Percentiles rank a stretch among this genome's conserved stretches.
Conservation (phyloP, 2,113 vertebrate species). For the Gobio gobio region DNA sequence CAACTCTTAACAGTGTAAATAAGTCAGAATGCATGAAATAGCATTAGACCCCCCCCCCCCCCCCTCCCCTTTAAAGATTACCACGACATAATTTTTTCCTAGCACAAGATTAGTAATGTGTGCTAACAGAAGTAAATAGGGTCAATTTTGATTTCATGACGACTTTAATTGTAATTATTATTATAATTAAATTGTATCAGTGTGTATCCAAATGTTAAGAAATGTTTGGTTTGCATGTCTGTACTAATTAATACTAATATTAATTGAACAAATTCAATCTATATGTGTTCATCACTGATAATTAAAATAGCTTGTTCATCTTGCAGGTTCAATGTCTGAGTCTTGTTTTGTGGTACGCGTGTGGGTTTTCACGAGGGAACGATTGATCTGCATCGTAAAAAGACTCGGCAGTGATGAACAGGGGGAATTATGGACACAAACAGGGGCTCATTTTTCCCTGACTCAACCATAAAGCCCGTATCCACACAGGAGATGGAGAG, state of each 20-base stretch:
- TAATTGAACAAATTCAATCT: not conserved
- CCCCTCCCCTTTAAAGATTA: too few relatives aligned
- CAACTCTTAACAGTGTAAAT: too few relatives aligned
- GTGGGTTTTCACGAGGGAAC: conserved; percentile 23
- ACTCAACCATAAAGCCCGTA: conserved; percentile 20
- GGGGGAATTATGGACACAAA: conserved; percentile 59
- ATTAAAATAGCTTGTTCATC: conserved; percentile 7
- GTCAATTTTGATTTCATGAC: too few relatives aligned
- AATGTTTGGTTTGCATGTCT: not conserved
- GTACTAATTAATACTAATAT: not conserved
- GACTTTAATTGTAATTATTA: not conserved
- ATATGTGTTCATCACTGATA: conserved; percentile 4
- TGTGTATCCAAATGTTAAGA: not conserved
- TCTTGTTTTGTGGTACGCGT: conserved; percentile 28
- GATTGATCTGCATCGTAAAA: conserved; percentile 31
- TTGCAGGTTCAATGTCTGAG: not conserved
- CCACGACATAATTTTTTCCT: too few relatives aligned
- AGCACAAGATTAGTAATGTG: too few relatives aligned
- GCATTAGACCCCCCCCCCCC: too few relatives aligned
- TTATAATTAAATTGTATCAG: not conserved
- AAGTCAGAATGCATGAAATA: too few relatives aligned
- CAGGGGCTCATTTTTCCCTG: conserved; percentile 41
- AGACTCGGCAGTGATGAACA: conserved; percentile 55
- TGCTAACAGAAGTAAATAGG: too few relatives aligned
- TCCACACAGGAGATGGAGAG: conserved; percentile 34